Evolutionary conservation across 2,113 vertebrate species (phyloP), one percentile per base, ranked within the genome.

Genomic region (Oxyura jamaicensis): DNA sequence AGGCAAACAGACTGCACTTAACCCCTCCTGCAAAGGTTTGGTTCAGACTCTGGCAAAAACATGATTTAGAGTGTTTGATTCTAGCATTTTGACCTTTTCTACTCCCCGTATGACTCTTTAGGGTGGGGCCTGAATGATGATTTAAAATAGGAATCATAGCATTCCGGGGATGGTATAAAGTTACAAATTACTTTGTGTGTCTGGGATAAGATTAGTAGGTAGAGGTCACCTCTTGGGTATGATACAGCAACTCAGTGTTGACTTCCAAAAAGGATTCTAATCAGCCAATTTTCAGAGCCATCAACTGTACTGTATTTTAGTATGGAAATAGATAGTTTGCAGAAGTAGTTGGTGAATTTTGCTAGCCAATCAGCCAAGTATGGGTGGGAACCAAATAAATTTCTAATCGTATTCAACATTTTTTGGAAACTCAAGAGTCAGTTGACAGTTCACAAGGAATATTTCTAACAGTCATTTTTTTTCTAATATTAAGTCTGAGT

Each of bases 1-100:
- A 84, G 73, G 69, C 88, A 92, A 95, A 96, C 80, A 93, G 69
- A 8, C 56, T 86, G 35, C 28, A 13, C 26, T 94, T 96, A 94
- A 96, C 92, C 80, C 92, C 90, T 93, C 41, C 7, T 19, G 73
- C 65, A 82, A 73, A 81, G 41, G 10, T 79, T 94, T 0, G 2
- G 44, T 84, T 86, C 87, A 58, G 44, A 63, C 81, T 84, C 65
- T 76, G 73, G 52, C 29, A 84, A 88, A 83, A 90, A 1, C 23
- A 20, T 33, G 25, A 33, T 74, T 77, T 80, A 28, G 72, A 88
- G 60, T 72, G 4, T 33, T 78, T 3, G 33, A 53, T 83, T 74
- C 33, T n/a, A 77, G 19, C 20, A 68, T 65, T 86, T 89, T 65
- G 36, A 75, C 41, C 46, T 87, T 75, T 81, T 20, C 48, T 56